A percentile compares a stretch with the other conserved stretches of the same genome.
Conservation (phyloP, 1,140 invertebrate genomes). For the Helicoverpa zea region DNA sequence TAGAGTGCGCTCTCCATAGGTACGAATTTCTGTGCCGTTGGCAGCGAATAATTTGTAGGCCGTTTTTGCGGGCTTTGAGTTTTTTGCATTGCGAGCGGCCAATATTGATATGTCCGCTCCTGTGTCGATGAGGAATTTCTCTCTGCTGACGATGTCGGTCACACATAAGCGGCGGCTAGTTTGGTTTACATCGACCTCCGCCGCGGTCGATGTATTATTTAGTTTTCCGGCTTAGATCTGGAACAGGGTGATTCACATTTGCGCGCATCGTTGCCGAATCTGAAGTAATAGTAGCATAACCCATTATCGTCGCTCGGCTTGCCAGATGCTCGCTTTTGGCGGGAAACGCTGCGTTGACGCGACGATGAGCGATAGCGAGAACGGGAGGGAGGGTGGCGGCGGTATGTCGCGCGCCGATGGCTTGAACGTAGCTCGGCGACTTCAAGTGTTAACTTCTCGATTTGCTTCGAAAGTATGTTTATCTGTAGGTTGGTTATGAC, state of each 20-base stretch:
- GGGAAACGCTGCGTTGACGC: too few relatives aligned
- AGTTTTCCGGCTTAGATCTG: background rate
- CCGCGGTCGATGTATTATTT: background rate
- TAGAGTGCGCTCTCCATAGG: too few relatives aligned
- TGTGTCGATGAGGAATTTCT: background rate
- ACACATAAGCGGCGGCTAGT: background rate
- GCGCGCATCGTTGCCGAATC: background rate
- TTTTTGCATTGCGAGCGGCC: background rate
- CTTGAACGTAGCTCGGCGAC: background rate
- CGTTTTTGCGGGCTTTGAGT: too few relatives aligned
- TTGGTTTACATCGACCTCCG: background rate
- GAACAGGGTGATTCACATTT: background rate
- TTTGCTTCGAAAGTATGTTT: background rate
- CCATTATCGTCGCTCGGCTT: background rate
- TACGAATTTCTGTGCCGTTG: too few relatives aligned
- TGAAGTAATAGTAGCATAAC: too few relatives aligned
- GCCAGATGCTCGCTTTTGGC: background rate
- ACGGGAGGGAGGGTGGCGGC: background rate
- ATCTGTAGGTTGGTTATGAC: background rate
- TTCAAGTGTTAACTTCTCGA: background rate
- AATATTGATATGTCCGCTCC: background rate
- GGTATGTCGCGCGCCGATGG: background rate
- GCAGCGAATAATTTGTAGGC: too few relatives aligned
- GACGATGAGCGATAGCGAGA: background rate
- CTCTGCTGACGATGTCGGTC: background rate